Conservation (phyloP, 1,140 invertebrate genomes). For the Aphelenchoides besseyi region DNA sequence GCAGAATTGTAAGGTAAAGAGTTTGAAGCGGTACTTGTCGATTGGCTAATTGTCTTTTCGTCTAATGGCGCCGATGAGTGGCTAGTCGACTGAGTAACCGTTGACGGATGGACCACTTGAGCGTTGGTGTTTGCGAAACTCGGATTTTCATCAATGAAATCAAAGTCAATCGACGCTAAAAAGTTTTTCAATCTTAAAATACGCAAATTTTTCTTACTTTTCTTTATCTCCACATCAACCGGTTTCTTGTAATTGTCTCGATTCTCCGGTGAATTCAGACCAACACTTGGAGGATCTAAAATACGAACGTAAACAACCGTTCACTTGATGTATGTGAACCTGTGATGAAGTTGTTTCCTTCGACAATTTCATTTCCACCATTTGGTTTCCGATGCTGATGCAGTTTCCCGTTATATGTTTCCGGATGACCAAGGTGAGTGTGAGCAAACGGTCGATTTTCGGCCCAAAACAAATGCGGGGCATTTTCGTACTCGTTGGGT, state of each 20-base stretch:
- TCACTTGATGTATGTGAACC: neutral
- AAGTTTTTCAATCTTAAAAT: neutral
- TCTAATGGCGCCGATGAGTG: neutral
- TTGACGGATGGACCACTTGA: neutral
- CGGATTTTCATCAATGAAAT: neutral
- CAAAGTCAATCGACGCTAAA: neutral
- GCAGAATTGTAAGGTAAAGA: conserved; percentile 2
- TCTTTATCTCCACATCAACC: neutral
- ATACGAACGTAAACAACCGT: neutral
- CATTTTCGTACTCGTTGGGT: conserved; percentile 8
- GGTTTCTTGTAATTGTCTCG: neutral
- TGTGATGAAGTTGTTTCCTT: conserved; percentile 6
- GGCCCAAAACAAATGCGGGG: neutral
- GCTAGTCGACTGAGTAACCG: neutral
- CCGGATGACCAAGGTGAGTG: neutral
- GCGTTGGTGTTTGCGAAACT: neutral
- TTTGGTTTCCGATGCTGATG: neutral
- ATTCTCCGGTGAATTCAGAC: neutral
- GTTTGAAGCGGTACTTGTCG: neutral
- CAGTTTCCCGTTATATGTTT: neutral
- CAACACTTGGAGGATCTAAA: neutral
- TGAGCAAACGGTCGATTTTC: conserved; percentile 9
- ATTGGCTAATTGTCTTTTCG: neutral
- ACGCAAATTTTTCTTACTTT: neutral
- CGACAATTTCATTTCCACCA: neutral